Conservation (phyloP, 2,113 vertebrate species). For the Callospermophilus lateralis region DNA sequence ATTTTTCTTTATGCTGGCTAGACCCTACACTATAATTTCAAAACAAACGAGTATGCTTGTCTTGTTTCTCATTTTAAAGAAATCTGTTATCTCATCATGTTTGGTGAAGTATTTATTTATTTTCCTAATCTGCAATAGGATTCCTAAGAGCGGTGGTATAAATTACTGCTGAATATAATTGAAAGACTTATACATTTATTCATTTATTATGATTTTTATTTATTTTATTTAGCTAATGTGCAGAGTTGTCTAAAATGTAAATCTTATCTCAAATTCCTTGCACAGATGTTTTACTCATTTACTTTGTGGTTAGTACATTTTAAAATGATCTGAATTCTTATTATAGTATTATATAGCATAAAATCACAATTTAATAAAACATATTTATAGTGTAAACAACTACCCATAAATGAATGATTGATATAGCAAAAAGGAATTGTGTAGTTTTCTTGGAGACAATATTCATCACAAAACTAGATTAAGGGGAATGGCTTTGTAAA, state of each 20-base stretch:
- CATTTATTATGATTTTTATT: not conserved
- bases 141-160: not conserved
- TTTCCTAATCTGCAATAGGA: not conserved
- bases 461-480: not conserved
- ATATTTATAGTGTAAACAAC: not conserved
- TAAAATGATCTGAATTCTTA: not conserved
- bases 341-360: not conserved
- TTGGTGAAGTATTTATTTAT: not conserved
- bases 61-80: not conserved
- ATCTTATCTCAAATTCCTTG: not conserved
- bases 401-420: not conserved
- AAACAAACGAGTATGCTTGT: not conserved
- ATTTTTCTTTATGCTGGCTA: not conserved
- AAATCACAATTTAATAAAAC: not conserved
- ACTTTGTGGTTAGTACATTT: not conserved
- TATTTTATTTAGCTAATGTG: not conserved
- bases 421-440: not conserved
- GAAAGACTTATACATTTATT: not conserved
- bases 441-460: not conserved
- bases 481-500: not conserved
- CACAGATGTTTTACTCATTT: not conserved
- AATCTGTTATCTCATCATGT: not conserved
- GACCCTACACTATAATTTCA: not conserved
- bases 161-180: not conserved
- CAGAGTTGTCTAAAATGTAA: not conserved